A percentile compares a stretch with the other conserved stretches of the same genome.
Evolutionary conservation across 2,797 vertebrate species (phyloP).

Genomic region (Discoglossus pictus): DNA sequence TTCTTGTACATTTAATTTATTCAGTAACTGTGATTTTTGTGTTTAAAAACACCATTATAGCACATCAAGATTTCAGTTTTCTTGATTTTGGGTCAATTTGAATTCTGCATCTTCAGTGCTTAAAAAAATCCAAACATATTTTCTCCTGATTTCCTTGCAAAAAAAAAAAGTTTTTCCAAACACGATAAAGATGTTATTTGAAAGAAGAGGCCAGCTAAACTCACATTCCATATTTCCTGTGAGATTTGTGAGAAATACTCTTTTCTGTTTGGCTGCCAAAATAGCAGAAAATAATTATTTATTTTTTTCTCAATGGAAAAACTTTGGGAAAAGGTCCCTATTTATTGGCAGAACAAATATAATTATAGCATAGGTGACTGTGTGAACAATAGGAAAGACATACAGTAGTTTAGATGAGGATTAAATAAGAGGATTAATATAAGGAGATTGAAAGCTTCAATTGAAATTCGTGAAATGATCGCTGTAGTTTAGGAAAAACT

Average conservation of each 20-base stretch:
- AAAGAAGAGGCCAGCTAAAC: slow-evolving; percentile 12
- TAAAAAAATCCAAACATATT: too few relatives aligned
- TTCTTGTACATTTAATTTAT: too few relatives aligned
- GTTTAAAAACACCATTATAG: too few relatives aligned
- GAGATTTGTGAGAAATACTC: slow-evolving; percentile 43
- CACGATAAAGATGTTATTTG: slow-evolving; percentile 28
- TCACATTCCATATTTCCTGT: slow-evolving; percentile 36
- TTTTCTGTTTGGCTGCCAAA: slow-evolving; percentile 39
- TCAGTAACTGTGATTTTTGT: too few relatives aligned
- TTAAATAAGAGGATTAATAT: slow-evolving; percentile 7
- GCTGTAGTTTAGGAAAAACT: too few relatives aligned
- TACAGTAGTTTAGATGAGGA: slow-evolving; percentile 1
- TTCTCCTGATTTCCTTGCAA: background rate
- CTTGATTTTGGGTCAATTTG: too few relatives aligned
- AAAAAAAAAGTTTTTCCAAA: slow-evolving; percentile 3
- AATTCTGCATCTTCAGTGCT: too few relatives aligned
- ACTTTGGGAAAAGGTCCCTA: slow-evolving; percentile 31
- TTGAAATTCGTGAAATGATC: too few relatives aligned
- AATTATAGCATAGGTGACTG: slow-evolving; percentile 1
- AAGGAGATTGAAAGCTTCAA: too few relatives aligned
- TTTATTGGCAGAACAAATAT: slow-evolving; percentile 44
- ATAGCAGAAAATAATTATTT: slow-evolving; percentile 38
- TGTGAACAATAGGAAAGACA: slow-evolving; percentile 1
- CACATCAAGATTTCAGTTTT: too few relatives aligned
- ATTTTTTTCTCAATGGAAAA: slow-evolving; percentile 40